phyloP scores from a whole-genome alignment of 1,140 invertebrate genomes.

The Drosophila melanica region DNA sequence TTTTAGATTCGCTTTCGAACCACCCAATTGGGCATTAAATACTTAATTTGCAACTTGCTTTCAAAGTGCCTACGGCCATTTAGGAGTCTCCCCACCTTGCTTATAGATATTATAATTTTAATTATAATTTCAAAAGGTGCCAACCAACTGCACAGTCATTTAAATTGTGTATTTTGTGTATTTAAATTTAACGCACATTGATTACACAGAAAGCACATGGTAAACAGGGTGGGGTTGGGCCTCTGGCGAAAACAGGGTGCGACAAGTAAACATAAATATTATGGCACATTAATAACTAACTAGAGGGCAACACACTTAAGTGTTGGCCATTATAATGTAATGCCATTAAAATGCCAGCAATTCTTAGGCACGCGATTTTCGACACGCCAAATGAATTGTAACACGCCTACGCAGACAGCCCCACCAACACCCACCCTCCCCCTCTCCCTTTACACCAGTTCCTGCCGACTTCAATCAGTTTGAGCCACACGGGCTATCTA shows the following conservation, averaged over 20 bases:
- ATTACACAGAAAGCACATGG: neutral
- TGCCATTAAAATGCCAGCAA: slow-evolving; percentile 70
- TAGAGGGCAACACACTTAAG: slow-evolving; percentile 11
- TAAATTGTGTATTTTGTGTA: slow-evolving; percentile 22
- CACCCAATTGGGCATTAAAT: slow-evolving; percentile 4
- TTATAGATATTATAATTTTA: slow-evolving; percentile 42
- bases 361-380: slow-evolving; percentile 63
- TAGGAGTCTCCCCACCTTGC: neutral
- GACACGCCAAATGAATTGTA: slow-evolving; percentile 71
- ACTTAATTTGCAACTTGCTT: neutral
- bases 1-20: neutral
- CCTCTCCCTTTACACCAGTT: neutral
- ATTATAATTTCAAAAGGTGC: slow-evolving; percentile 8
- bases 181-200: slow-evolving; percentile 51
- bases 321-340: slow-evolving; percentile 47
- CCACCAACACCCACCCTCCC: neutral
- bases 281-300: slow-evolving; percentile 69
- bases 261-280: slow-evolving; percentile 50
- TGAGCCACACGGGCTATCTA: slow-evolving; percentile 41
- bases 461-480: slow-evolving; percentile 34
- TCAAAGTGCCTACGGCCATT: neutral
- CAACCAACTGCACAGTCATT: slow-evolving; percentile 6
- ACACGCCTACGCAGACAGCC: slow-evolving; percentile 46
- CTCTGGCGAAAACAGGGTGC: neutral
- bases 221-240: neutral